Evolutionary conservation across 2,113 vertebrate species (phyloP).

Genomic region (Corydoras sp.): DNA sequence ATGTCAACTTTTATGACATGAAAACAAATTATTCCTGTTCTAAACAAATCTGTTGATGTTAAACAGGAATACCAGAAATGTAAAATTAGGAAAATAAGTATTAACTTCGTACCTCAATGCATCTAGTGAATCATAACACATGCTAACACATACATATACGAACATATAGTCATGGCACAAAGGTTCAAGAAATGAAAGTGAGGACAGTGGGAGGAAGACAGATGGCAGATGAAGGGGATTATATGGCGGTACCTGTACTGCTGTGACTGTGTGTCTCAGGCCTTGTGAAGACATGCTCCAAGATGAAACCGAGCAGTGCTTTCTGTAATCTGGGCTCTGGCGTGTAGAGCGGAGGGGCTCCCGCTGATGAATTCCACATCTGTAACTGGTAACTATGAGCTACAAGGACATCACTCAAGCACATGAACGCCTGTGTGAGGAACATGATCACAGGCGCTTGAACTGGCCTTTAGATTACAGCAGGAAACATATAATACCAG

Average conservation of each 20-base stretch:
- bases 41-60: neutral
- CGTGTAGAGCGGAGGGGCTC: slow-evolving; percentile 60
- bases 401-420: slow-evolving; percentile 78
- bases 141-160: no score
- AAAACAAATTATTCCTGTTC: no score
- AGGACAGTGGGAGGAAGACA: no score
- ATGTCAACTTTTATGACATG: no score
- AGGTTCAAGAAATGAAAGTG: no score
- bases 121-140: no score
- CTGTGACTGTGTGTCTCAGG: slow-evolving; percentile 55
- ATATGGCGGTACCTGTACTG: slow-evolving; percentile 59
- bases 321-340: slow-evolving; percentile 74
- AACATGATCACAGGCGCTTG: neutral
- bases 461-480: neutral
- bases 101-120: no score
- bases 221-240: neutral
- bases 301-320: slow-evolving; percentile 72
- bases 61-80: neutral
- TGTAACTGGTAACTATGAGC: slow-evolving; percentile 74
- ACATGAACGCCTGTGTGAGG: slow-evolving; percentile 69
- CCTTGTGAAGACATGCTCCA: slow-evolving; percentile 65
- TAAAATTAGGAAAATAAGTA: no score
- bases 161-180: no score
- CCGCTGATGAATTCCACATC: slow-evolving; percentile 57
- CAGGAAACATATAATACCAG: neutral